Percentiles rank a stretch among this genome's conserved stretches.
Conservation (phyloP, 2,888 invertebrate genomes). For the Bhutanitis thaidina region DNA sequence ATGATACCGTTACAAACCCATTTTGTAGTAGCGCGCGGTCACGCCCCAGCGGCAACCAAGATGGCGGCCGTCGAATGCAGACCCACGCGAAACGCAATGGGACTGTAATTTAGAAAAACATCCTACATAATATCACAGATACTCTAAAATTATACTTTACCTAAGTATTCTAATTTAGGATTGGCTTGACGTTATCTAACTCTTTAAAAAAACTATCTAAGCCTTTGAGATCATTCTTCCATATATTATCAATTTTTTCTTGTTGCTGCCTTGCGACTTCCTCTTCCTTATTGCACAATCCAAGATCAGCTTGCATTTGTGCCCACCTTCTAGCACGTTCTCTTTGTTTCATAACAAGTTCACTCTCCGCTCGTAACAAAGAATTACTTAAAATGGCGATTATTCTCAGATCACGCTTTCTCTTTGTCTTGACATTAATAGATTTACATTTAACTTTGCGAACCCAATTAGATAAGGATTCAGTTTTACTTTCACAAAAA, state of each 20-base stretch:
- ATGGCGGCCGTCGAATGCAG: slow-evolving; percentile 77
- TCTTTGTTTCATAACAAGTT: slow-evolving; percentile 81
- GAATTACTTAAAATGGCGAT: slow-evolving; percentile 83
- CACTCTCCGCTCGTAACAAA: slow-evolving; percentile 79
- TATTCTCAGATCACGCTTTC: slow-evolving; percentile 81
- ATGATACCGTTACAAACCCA: slow-evolving; percentile 81
- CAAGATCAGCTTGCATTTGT: slow-evolving; percentile 73
- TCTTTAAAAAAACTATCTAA: slow-evolving; percentile 83
- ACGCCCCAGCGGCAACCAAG: slow-evolving; percentile 79
- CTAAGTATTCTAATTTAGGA: slow-evolving; percentile 50
- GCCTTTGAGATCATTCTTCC: slow-evolving; percentile 82
- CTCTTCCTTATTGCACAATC: slow-evolving; percentile 67
- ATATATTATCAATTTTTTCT: slow-evolving; percentile 70
- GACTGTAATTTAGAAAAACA: slow-evolving; percentile 80
- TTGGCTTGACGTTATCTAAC: slow-evolving; percentile 80
- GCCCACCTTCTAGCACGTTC: slow-evolving; percentile 82
- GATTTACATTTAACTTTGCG: slow-evolving; percentile 82
- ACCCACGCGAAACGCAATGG: slow-evolving; percentile 80
- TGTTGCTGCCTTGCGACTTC: slow-evolving; percentile 62
- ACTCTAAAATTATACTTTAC: slow-evolving; percentile 58
- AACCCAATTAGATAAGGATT: slow-evolving; percentile 82
- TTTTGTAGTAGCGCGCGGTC: slow-evolving; percentile 80
- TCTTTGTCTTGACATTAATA: slow-evolving; percentile 74
- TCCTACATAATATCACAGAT: slow-evolving; percentile 77
- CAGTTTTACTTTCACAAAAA: slow-evolving; percentile 78